These are phyloP conservation scores for Avahi laniger DNA, from an alignment of 2,797 vertebrate genomes.

Conservation along the genomic window DNA sequence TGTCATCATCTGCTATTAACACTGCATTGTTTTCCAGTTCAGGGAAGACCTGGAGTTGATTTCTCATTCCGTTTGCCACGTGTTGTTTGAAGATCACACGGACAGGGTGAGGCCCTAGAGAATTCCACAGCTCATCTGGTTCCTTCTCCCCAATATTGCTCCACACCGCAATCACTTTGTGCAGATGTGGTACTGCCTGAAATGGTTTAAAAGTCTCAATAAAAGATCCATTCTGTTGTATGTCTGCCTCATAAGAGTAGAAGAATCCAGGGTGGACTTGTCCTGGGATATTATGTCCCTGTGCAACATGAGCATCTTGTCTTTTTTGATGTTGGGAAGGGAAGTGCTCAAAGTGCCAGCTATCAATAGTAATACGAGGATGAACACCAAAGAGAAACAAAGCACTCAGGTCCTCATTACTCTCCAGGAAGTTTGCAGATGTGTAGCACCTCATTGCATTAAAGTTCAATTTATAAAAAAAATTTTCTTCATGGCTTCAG, in stretches of 20 bases:
- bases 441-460: conserved; percentile 77
- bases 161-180: conserved; percentile 93
- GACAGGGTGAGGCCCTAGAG: conserved; percentile 92
- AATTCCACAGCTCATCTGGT: conserved; percentile 90
- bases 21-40: conserved; percentile 93
- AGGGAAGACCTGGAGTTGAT: conserved; percentile 91
- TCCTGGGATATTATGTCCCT: conserved; percentile 82
- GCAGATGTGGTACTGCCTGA: conserved; percentile 92
- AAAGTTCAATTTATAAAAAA: background rate
- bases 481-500: background rate
- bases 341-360: conserved; percentile 86
- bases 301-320: conserved; percentile 80
- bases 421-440: conserved; percentile 86
- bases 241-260: conserved; percentile 94
- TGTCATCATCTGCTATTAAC: conserved; percentile 96
- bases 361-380: conserved; percentile 85
- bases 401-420: conserved; percentile 84
- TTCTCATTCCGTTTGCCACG: conserved; percentile 91
- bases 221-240: conserved; percentile 96
- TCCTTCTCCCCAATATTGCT: conserved; percentile 92
- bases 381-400: conserved; percentile 82
- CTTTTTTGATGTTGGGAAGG: conserved; percentile 86
- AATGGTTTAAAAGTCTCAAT: conserved; percentile 94
- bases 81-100: conserved; percentile 94
- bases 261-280: conserved; percentile 81